Base-by-base conservation (phyloP, 1,140 invertebrate genomes). In the Lasioglossum baleicum region DNA sequence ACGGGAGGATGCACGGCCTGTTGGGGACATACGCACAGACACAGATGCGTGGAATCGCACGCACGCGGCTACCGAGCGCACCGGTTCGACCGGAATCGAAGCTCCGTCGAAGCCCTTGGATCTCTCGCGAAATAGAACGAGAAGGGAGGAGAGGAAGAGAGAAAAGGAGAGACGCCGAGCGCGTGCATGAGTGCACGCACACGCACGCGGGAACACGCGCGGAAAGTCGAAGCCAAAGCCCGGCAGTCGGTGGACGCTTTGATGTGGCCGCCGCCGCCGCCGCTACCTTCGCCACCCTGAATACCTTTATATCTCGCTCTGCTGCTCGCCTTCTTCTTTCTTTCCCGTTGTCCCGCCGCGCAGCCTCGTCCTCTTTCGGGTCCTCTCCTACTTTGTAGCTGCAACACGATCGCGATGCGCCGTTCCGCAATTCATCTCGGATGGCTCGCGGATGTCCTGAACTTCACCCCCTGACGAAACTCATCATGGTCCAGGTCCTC, bases 31-130 rank as follows among this genome's bases (percentile, higher is more conserved):
- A 76, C 69, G 79, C 61, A 53, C 71, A 56, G n/a, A 26, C n/a
- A 72, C 69, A 66, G n/a, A 20, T 53, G 44, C 31, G 48, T 6
- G 17, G 66, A 76, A 67, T 73, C 48, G 76, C 75, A 85, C 73
- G 82, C 78, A 71, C 67, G 71, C 72, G 66, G 83, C 63, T 56
- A 22, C 72, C 69, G 64, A 78, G 51, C 71, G 76, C 88, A 90
- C 89, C 87, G 89, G 89, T 90, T 87, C 88, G 83, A 90, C 89
- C 88, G 87, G 89, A 89, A 90, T 90, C 88, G 83, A 89, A 88
- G 84, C 77, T 84, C 44, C 44, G 44, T 80, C 81, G 73, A 74
- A 76, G 74, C 64, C 48, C 65, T 69, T 73, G 63, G 75, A 68
- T 83, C 83, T 82, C 84, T 79, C 84, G 81, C 75, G 85, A 20